Conservation (phyloP, 2,113 vertebrate species). For the Tinamus guttatus region DNA sequence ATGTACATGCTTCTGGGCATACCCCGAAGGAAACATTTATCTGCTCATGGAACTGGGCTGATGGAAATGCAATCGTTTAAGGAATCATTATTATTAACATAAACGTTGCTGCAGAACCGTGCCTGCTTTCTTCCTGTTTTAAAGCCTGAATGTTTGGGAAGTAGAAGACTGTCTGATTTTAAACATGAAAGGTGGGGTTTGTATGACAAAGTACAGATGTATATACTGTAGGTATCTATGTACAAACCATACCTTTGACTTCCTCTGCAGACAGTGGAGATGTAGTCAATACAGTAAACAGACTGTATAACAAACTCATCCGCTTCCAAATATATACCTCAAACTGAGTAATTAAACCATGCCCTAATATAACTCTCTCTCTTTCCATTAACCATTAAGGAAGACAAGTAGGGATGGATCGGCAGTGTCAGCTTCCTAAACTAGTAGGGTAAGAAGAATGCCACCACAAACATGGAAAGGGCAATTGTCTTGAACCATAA, state of each 20-base stretch:
- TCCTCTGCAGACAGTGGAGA: background rate
- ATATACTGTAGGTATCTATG: background rate
- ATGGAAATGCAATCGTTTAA: background rate
- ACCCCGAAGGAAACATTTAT: background rate
- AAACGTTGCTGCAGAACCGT: background rate
- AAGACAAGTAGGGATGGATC: background rate
- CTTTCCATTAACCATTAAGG: background rate
- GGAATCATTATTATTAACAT: background rate
- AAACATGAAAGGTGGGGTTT: background rate
- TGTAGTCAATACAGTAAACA: too few species aligned
- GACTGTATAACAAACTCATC: background rate
- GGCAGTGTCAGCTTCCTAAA: background rate
- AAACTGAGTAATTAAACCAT: background rate
- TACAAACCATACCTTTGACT: background rate
- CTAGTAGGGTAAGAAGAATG: background rate
- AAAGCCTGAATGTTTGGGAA: background rate
- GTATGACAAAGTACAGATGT: background rate
- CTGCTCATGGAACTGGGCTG: background rate
- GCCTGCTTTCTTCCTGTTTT: background rate
- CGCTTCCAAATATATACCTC: background rate
- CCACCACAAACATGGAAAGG: background rate
- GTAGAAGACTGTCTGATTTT: background rate
- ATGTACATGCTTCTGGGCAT: background rate
- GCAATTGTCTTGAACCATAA: background rate
- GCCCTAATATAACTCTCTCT: background rate